Evolutionary conservation across 2,797 vertebrate genomes (phyloP).

Genomic region (Spea hammondii): DNA sequence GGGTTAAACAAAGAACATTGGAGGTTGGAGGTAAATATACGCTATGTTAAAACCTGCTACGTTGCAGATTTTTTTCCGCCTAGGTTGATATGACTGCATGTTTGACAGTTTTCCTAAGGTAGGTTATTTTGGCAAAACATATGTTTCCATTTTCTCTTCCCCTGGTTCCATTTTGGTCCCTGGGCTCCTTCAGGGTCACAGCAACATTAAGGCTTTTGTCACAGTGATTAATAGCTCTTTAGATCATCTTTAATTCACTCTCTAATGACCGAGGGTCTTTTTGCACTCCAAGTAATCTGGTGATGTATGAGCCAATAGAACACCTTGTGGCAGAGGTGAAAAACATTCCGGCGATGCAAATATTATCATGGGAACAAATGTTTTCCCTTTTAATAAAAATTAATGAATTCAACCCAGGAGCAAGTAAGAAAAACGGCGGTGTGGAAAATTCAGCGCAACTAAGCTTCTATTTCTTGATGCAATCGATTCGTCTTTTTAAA

Average conservation of each 20-base stretch:
- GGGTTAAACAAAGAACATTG: conserved; percentile 41
- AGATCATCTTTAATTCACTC: conserved; percentile 99
- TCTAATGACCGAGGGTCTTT: conserved; percentile 98
- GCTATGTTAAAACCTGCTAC: conserved; percentile 42
- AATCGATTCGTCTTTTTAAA: conserved; percentile 58
- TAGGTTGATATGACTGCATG: conserved; percentile 68
- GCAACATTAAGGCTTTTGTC: conserved; percentile 99
- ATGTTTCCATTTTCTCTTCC: conserved; percentile 94
- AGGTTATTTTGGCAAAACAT: conserved; percentile 97
- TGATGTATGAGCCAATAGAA: conserved; percentile 98
- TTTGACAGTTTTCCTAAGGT: conserved; percentile 88
- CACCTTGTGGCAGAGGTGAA: conserved; percentile 99
- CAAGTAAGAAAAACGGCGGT: conserved; percentile 71
- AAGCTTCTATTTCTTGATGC: conserved; percentile 61
- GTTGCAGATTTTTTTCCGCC: conserved; percentile 66
- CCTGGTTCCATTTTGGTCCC: conserved; percentile 84
- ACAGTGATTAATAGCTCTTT: conserved; percentile 99
- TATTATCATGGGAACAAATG: conserved; percentile 90
- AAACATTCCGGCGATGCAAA: conserved; percentile 97
- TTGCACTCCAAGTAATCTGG: conserved; percentile 95
- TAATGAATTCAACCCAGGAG: conserved; percentile 87
- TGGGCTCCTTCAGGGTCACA: conserved; percentile 89
- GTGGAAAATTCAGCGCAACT: conserved; percentile 65
- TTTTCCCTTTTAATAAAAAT: conserved; percentile 95
- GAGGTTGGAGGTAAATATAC: conserved; percentile 48